These are phyloP conservation scores for Limnephilus auricula DNA, from an alignment of 2,888 invertebrate genomes.

Conservation along the genomic window DNA sequence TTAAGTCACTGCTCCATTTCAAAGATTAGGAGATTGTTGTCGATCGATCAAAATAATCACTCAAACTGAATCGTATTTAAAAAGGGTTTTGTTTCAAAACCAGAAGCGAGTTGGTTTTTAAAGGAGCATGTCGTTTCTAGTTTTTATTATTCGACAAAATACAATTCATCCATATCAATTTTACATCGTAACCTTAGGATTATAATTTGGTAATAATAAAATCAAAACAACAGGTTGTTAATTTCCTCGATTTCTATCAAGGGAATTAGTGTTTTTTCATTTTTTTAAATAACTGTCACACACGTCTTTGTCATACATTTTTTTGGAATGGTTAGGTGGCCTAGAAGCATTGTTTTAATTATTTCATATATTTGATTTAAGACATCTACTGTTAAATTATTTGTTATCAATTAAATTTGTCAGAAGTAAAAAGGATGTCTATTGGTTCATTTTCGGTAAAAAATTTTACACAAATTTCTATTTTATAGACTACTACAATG, in stretches of 20 bases:
- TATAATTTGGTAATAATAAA: background rate
- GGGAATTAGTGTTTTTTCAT: background rate
- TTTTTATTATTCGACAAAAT: constrained; percentile 16
- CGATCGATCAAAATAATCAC: background rate
- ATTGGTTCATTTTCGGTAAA: background rate
- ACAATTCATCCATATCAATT: constrained; percentile 1
- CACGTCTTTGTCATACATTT: background rate
- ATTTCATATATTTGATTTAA: background rate
- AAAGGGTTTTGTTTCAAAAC: background rate
- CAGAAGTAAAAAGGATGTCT: background rate
- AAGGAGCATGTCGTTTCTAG: background rate
- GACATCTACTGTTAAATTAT: background rate
- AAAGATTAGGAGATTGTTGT: background rate
- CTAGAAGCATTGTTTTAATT: background rate
- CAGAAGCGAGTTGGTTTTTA: background rate
- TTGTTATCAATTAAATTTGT: background rate
- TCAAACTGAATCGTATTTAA: background rate
- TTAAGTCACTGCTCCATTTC: constrained; percentile 27
- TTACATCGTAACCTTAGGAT: background rate
- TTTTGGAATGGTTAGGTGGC: background rate
- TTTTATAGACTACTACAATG: constrained; percentile 21
- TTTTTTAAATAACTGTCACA: background rate
- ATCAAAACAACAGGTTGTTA: background rate
- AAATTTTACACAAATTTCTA: background rate
- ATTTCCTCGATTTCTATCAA: background rate